Evolutionary conservation across 2,888 invertebrate genomes (phyloP), one percentile per base, ranked within the genome.

Genomic region (Taenaris catops): DNA sequence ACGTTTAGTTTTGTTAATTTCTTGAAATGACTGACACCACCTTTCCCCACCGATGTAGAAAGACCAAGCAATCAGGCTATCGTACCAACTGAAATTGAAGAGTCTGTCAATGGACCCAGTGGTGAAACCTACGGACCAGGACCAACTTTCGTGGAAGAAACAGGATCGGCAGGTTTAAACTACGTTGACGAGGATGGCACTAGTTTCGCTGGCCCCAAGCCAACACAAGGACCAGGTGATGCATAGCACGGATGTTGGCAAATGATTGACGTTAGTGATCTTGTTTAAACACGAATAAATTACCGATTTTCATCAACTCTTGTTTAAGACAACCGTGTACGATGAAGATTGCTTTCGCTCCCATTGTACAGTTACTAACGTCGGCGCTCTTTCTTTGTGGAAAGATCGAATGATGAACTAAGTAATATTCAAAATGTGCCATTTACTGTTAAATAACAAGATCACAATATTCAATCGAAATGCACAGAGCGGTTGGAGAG

Each of bases 201-300:
- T 41, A 63, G 61, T 62, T 74, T 65, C 44, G 59, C 63, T 33
- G 49, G 51, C 24, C 35, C 53, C 38, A 73, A 74, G 53, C 75
- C 81, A 18, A 76, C 78, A 16, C 70, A 74, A 72, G 80, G 74
- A 74, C 68, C 80, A 83, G 83, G 84, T 86, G 86, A 86, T 72
- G 55, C 46, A 76, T 78, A 81, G 64, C 65, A 71, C 66, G 65
- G 71, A 58, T 62, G 63, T 65, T 67, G 55, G 53, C 61, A 61
- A 55, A 56, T 51, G 72, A 70, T 74, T 73, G 72, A 66, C 65
- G 63, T 65, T 74, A 66, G 71, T 79, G 79, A 79, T 78, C 75
- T 75, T 80, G 74, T 68, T 61, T 31, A 24, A 31, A 32, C 28
- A 19, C 29, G 36, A 43, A 17, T 4, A 34, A 38, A 31, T 35